Conservation (phyloP, 1,140 invertebrate species). For the Bicyclus anynana region DNA sequence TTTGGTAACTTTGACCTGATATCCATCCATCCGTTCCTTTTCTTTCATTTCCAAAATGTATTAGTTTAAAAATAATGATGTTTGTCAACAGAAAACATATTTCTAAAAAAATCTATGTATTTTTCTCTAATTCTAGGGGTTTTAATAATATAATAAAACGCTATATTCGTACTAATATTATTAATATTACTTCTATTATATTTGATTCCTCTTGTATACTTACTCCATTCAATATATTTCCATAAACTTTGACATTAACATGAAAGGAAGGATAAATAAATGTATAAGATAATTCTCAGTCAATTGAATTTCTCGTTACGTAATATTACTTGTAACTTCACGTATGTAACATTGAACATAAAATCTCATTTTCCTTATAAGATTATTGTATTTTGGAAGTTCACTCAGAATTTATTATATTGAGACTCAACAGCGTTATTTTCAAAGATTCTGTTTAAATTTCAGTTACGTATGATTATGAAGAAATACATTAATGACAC, state of each 20-base stretch:
- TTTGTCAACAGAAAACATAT: too few relatives aligned
- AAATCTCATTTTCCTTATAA: conserved; percentile 11
- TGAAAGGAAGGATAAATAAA: neutral
- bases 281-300: neutral
- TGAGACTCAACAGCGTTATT: conserved; percentile 14
- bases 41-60: too few relatives aligned
- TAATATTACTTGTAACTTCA: neutral
- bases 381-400: conserved; percentile 18
- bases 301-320: neutral
- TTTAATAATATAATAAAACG: too few relatives aligned
- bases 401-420: conserved; percentile 15
- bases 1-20: too few relatives aligned
- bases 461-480: too few relatives aligned
- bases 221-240: neutral
- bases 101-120: too few relatives aligned
- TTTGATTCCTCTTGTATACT: neutral
- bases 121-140: too few relatives aligned
- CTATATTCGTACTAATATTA: too few relatives aligned
- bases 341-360: neutral
- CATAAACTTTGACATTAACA: neutral
- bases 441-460: conserved; percentile 5
- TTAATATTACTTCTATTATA: too few relatives aligned
- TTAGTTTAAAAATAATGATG: too few relatives aligned
- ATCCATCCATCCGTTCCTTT: too few relatives aligned
- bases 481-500: too few relatives aligned